Evolutionary conservation across 1,140 invertebrate genomes (phyloP), one percentile per base, ranked within the genome.

Genomic region (Drosophila seguyi): DNA sequence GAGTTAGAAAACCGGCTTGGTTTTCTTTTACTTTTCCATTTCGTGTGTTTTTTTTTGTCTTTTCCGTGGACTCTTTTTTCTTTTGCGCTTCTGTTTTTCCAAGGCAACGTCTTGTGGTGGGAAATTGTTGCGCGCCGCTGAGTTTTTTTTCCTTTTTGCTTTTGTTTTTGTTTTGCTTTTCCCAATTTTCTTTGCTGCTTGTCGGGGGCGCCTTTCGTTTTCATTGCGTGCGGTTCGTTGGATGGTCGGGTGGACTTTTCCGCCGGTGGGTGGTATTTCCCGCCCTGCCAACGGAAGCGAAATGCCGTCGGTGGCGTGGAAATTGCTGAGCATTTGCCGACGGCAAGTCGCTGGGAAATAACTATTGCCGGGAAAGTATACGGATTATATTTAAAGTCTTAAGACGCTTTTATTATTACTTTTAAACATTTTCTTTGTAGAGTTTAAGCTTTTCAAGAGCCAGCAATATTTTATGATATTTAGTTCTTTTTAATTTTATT

Each of bases 121-220:
- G 76, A 87, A 87, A 87, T 87, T 87, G 84, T 87, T 87, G 84
- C 84, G 84, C 84, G 79, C 59, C 66, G 84, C 67, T 80, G 73
- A 71, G 79, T 68, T 72, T 59, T 82, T 75, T 56, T 11, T n/a
- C 25, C 18, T 18, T 20, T 55, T 34, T 8, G 18, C 20, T 25
- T 18, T n/a, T 55, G 34, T 6, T 38, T 55, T 38, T 38, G 34
- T 59, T 42, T 67, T 66, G 39, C 25, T 38, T 71, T 62, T 78
- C 13, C 14, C n/a, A 42, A 42, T 67, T 69, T 69, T 69, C 66
- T 69, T 69, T 44, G 52, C 59, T 59, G 55, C 63, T 61, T 63
- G 55, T 75, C 31, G 63, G 45, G 69, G 50, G 69, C 66, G 76
- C 84, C 80, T 88, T 87, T 87, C 84, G 80, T 84, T 87, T 88